These are phyloP conservation scores for Bubalus kerabau DNA, from an alignment of 2,113 vertebrate species.

Conservation along the genomic window DNA sequence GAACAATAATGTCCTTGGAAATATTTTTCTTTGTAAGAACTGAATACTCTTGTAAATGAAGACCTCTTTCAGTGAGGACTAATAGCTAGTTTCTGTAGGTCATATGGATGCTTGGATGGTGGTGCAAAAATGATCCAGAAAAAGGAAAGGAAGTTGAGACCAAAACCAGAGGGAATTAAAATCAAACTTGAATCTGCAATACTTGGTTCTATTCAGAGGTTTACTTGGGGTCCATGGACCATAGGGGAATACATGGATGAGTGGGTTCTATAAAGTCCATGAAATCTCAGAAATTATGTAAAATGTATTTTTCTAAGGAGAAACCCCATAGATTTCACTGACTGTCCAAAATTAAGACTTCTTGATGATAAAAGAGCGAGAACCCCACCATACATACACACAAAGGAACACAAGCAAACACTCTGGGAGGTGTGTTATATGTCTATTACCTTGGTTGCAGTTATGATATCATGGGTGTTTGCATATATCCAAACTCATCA, in stretches of 20 bases:
- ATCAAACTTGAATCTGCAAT: background rate
- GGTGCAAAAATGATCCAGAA: background rate
- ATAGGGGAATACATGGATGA: background rate
- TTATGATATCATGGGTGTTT: background rate
- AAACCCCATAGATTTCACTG: background rate
- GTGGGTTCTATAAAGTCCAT: background rate
- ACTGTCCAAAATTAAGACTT: background rate
- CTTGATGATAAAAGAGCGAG: background rate
- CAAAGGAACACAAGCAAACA: background rate
- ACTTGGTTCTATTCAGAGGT: background rate
- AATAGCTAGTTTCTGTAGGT: background rate
- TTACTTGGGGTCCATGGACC: background rate
- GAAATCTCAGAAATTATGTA: background rate
- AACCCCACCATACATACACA: background rate
- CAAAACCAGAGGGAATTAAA: slow-evolving; percentile 1
- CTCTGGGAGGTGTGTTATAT: background rate
- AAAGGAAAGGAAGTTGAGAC: background rate
- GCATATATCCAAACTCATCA: background rate
- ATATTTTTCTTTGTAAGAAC: background rate
- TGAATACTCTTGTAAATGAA: background rate
- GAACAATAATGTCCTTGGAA: background rate
- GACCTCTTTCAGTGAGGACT: background rate
- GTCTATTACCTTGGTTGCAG: background rate
- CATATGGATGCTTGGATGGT: background rate
- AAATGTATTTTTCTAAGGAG: background rate